Base-by-base conservation (phyloP, 2,888 invertebrate species). In the Melipona beecheii region DNA sequence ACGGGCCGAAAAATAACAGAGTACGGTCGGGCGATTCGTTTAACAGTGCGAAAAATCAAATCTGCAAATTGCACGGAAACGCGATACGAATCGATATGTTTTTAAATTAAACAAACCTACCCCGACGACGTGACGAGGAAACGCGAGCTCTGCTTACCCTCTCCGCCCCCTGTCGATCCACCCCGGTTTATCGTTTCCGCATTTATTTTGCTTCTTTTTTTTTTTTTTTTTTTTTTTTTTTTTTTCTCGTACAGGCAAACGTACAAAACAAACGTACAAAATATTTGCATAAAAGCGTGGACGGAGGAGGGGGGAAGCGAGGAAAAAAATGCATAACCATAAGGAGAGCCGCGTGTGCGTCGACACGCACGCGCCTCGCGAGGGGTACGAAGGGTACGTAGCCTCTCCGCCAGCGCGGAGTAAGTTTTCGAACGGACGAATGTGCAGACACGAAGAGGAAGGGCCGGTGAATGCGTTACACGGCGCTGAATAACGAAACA, bases 401-500 rank as follows among this genome's bases (percentile, higher is more conserved):
- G 36, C 71, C 60, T 11, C 24, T 50, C 36, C 50, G 5, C 52
- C 17, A 19, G 6, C 17, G 52, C 21, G 17, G 52, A 17, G 74
- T 17, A 71, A 70, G 62, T 78, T 78, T 68, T 52, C 49, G 27
- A 52, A 68, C 54, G 27, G 58, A 68, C 58, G 80, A 66, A 65
- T 54, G 75, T 36, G 60, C 70, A 24, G 60, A 36, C 71, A 49
- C 31, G 60, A 64, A 19, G 52, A 19, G 19, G 19, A 2, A 52
- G 21, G 43, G 66, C 52, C 66, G 75, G 64, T 43, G 74, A 76
- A 80, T 77, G 71, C 13, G 74, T 79, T 83, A 83, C 84, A 84
- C 73, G 75, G 54, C 72, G 76, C 70, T 75, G 84, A 83, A 83
- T 83, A 84, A 83, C 83, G 83, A 79, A 84, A 84, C 75, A 73